Conservation (phyloP, 2,113 vertebrate genomes). For the Rhynchomys soricoides region DNA sequence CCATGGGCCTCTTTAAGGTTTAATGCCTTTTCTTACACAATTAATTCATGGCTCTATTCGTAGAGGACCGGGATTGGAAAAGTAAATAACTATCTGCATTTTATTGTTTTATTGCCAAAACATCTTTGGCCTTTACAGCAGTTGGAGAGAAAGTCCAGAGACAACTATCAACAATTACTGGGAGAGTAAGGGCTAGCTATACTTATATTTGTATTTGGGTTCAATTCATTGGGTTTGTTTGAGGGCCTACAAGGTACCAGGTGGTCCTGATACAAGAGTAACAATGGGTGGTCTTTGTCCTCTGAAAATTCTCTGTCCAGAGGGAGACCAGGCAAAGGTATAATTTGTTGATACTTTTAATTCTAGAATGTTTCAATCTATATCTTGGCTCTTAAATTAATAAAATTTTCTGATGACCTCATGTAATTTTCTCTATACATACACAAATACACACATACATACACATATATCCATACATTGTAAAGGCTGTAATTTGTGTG, state of each 20-base stretch:
- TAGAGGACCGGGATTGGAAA: constrained; percentile 14
- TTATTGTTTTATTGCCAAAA: constrained; percentile 28
- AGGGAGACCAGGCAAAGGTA: constrained; percentile 28
- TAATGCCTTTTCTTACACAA: constrained; percentile 57
- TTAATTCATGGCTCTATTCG: constrained; percentile 22
- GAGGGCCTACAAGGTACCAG: not conserved
- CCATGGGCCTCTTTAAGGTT: constrained; percentile 59
- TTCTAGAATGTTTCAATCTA: constrained; percentile 26
- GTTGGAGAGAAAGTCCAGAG: not conserved
- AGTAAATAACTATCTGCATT: constrained; percentile 45
- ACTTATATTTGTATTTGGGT: not conserved
- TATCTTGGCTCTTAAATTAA: not conserved
- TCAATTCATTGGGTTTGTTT: not conserved
- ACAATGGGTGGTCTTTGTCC: constrained; percentile 47
- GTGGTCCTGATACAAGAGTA: not conserved
- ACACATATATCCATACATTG: not conserved
- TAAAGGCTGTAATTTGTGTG: not conserved
- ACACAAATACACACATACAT: no score
- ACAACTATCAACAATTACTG: not conserved
- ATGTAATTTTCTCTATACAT: not conserved
- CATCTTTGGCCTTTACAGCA: not conserved
- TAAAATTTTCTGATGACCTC: not conserved
- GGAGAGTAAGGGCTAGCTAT: constrained; percentile 21
- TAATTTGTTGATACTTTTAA: not conserved
- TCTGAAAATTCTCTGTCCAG: constrained; percentile 5